Evolutionary conservation across 2,888 invertebrate genomes (phyloP), one percentile per base, ranked within the genome.

Genomic region (Arge pagana): DNA sequence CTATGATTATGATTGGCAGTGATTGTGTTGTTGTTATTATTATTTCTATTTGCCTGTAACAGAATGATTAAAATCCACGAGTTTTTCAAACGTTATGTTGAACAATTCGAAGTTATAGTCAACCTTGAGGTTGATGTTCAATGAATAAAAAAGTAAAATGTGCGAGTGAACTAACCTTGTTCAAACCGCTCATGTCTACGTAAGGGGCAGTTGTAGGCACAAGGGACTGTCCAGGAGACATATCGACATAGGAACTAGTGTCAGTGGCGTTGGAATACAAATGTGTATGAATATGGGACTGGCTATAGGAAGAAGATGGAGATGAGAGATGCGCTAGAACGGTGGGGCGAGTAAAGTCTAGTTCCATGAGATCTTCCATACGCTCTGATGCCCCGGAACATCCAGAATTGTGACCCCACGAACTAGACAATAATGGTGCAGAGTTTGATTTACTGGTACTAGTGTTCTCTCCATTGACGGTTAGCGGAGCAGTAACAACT

Each of bases 321-420:
- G 76, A 71, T 21, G 70, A 63, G 26, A 64, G 60, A 2, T 66
- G 63, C 28, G 66, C 57, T 8, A 61, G 58, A 45, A 62, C 67
- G 58, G 63, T 71, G 11, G 74, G 75, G 59, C 78, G 80, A 1
- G 84, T 82, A 65, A 88, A 89, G 70, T 89, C 88, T 60, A 93
- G 82, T 78, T 90, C 90, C 90, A 93, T 91, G 62, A 91, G 81
- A 77, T 93, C 90, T 59, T 87, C 86, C 83, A 86, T 85, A 1
- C 82, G 80, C 59, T 85, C 85, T 36, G 82, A 82, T 36, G 82
- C 81, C 18, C 65, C 69, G 59, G 83, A 82, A 60, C 79, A 79
- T 7, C 72, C 74, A 7, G 75, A 77, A 56, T 74, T 77, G 51
- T 76, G 74, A 18, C 68, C 74, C 74, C 75, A 74, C 0, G 81